Percentiles rank a stretch among this genome's conserved stretches.
Evolutionary conservation across 1,140 invertebrate genomes (phyloP).

Genomic region (Aleiodes sp.): DNA sequence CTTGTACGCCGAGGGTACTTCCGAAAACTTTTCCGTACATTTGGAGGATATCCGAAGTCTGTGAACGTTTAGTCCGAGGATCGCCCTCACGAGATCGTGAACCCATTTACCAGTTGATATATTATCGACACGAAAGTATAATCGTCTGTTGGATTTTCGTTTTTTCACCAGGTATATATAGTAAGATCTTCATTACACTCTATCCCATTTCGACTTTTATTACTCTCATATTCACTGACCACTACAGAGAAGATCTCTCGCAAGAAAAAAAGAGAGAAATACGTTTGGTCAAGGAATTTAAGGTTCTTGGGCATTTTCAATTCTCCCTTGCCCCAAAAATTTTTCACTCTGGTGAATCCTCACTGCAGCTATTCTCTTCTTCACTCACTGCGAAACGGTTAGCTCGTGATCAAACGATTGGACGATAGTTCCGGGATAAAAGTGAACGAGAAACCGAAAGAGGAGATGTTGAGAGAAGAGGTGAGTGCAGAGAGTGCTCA

Average conservation of each 20-base stretch:
- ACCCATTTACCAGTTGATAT: slow-evolving; percentile 61
- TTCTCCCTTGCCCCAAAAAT: background rate
- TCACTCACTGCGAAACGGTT: slow-evolving; percentile 29
- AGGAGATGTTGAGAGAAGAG: background rate
- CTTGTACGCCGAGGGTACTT: background rate
- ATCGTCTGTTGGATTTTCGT: slow-evolving; percentile 43
- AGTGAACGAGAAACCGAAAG: background rate
- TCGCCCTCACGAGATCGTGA: slow-evolving; percentile 48
- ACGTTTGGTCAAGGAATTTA: slow-evolving; percentile 41
- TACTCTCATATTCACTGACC: background rate
- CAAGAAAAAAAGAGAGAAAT: background rate
- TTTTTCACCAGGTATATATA: slow-evolving; percentile 9
- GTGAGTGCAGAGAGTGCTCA: slow-evolving; percentile 8
- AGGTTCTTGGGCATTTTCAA: slow-evolving; percentile 37
- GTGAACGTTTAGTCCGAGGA: slow-evolving; percentile 45
- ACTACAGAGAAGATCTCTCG: background rate
- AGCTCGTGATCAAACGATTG: slow-evolving; percentile 41
- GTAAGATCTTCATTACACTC: slow-evolving; percentile 13
- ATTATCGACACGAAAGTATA: slow-evolving; percentile 62
- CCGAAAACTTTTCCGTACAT: slow-evolving; percentile 14
- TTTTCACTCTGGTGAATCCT: slow-evolving; percentile 5
- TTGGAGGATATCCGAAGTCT: slow-evolving; percentile 14
- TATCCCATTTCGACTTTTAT: background rate
- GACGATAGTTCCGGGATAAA: slow-evolving; percentile 12
- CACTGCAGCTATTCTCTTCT: background rate